Evolutionary conservation across 2,888 invertebrate species (phyloP), one percentile per base, ranked within the genome.

Genomic region (Desoria tigrina): DNA sequence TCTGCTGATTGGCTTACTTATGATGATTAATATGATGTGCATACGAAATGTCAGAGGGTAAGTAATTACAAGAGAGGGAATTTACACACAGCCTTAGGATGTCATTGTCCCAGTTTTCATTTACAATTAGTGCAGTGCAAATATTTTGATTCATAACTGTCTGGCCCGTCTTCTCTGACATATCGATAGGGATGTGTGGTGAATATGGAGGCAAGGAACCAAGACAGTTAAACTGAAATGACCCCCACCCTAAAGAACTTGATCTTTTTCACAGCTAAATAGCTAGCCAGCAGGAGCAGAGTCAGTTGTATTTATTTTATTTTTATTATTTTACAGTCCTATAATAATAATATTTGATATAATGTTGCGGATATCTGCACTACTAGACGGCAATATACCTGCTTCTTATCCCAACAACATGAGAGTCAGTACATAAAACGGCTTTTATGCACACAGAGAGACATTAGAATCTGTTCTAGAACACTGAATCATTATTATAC

Each of bases 91-190:
- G 68, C 68, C 68, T 61, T 53, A 66, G 68, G 71, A 68, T 59
- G 63, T 68, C 65, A 68, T 68, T 68, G 71, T 66, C 68, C 71
- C 65, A 71, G 66, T 59, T 71, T n/a, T 66, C 66, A 66, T 71
- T 71, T 68, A 51, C 63, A 63, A 66, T 65, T 60, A 66, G 63
- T 61, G 54, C 59, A 71, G 66, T 66, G 71, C 64, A 71, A 71
- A 71, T 71, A 71, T 71, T 71, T 71, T 71, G 68, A 68, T 71
- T 68, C 68, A 63, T 64, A 63, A 66, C 61, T 68, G 71, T 71
- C 71, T 66, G 60, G 53, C 51, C 63, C 61, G 67, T 67, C 64
- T 59, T 67, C 60, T 37, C 61, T 66, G 50, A 39, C 53, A 50
- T 61, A 55, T 59, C 45, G 4, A 51, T 3, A 21, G 26, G 21